A percentile compares a stretch with the other conserved stretches of the same genome.
Evolutionary conservation across 2,113 vertebrate species (phyloP).

Genomic region (Trichechus manatus): DNA sequence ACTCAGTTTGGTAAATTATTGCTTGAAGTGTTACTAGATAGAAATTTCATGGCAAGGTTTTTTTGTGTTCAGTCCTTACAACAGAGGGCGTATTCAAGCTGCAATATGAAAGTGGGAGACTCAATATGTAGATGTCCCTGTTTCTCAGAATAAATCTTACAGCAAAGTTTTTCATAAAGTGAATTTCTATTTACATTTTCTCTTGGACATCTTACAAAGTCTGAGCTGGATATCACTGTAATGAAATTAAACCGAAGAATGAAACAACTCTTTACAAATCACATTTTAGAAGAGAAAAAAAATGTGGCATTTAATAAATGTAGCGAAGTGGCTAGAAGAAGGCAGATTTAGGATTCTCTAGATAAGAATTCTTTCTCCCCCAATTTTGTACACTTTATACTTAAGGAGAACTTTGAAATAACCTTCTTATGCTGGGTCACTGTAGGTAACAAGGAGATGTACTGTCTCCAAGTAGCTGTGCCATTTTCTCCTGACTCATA

Average conservation of each 20-base stretch:
- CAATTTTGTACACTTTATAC: background rate
- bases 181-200: conserved; percentile 27
- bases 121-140: background rate
- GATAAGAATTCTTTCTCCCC: background rate
- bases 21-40: background rate
- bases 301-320: conserved; percentile 30
- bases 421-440: background rate
- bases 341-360: background rate
- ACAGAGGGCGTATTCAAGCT: background rate
- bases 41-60: background rate
- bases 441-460: too few relatives aligned
- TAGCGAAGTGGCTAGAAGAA: background rate
- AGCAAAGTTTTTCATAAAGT: background rate
- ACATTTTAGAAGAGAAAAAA: conserved; percentile 26
- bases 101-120: background rate
- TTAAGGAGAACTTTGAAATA: background rate
- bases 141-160: background rate
- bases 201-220: background rate
- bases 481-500: background rate
- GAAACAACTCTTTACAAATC: conserved; percentile 23
- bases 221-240: background rate
- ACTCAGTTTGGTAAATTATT: background rate
- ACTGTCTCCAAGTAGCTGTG: background rate
- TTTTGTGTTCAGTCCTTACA: background rate
- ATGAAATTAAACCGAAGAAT: conserved; percentile 12